A percentile compares a stretch with the other conserved stretches of the same genome.
Conservation (phyloP, 2,797 vertebrate genomes). For the Zenarchopterus dispar region DNA sequence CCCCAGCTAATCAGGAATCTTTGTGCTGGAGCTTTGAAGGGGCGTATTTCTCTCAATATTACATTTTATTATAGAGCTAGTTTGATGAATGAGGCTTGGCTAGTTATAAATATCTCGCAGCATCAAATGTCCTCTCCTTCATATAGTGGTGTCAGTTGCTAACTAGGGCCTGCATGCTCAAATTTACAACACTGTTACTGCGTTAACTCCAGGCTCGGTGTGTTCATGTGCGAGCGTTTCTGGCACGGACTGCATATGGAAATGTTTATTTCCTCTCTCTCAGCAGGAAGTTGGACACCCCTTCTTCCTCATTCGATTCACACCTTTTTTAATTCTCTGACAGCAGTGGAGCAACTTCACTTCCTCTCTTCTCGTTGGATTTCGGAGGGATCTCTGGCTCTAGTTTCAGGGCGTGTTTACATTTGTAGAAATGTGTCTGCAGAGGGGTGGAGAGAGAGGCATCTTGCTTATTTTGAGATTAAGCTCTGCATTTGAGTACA, state of each 20-base stretch:
- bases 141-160: slow-evolving; percentile 21
- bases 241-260: slow-evolving; percentile 67
- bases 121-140: slow-evolving; percentile 40
- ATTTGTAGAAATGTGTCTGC: background rate
- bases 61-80: slow-evolving; percentile 21
- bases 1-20: slow-evolving; percentile 29
- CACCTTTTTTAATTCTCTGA: slow-evolving; percentile 70
- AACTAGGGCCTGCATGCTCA: slow-evolving; percentile 38
- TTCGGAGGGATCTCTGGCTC: slow-evolving; percentile 52
- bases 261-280: slow-evolving; percentile 78
- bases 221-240: slow-evolving; percentile 20
- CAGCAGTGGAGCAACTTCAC: slow-evolving; percentile 51
- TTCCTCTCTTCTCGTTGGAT: slow-evolving; percentile 52
- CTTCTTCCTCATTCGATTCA: slow-evolving; percentile 37
- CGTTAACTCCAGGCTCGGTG: slow-evolving; percentile 20
- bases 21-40: background rate
- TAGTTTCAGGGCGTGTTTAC: slow-evolving; percentile 49
- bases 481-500: slow-evolving; percentile 45
- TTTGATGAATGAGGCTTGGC: slow-evolving; percentile 43
- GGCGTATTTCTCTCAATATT: slow-evolving; percentile 24
- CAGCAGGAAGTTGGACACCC: slow-evolving; percentile 65
- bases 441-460: slow-evolving; percentile 19
- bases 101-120: slow-evolving; percentile 49
- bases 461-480: slow-evolving; percentile 36
- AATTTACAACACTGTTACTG: slow-evolving; percentile 50